These are phyloP conservation scores for Clamator glandarius DNA, from an alignment of 2,797 vertebrate species.

Conservation along the genomic window DNA sequence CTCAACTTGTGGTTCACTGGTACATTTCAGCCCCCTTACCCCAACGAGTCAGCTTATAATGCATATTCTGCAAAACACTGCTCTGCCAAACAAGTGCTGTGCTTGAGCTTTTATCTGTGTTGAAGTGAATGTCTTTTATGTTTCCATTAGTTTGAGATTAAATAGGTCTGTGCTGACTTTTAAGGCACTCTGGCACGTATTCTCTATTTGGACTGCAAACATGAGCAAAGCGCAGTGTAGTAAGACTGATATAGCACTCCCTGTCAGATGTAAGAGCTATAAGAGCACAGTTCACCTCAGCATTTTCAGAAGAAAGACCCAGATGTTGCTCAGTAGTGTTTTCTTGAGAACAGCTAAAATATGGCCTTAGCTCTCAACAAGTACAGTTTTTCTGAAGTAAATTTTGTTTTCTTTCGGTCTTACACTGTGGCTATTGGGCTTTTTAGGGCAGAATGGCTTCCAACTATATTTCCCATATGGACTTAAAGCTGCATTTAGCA, in stretches of 20 bases:
- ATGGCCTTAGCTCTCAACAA: background rate
- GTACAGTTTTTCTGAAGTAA: background rate
- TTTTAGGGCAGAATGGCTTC: background rate
- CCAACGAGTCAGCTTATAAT: background rate
- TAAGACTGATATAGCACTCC: background rate
- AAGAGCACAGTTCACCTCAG: background rate
- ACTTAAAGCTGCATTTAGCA: background rate
- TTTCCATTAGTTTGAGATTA: background rate
- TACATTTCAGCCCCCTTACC: background rate
- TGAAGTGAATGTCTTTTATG: background rate
- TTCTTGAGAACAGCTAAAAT: background rate
- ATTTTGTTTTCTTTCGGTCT: background rate
- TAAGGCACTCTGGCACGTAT: accelerated
- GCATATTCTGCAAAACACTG: background rate
- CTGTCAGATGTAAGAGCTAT: background rate
- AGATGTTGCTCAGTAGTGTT: background rate
- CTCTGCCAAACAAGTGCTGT: background rate
- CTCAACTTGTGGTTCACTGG: background rate
- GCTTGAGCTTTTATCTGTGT: background rate
- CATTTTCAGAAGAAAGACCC: background rate
- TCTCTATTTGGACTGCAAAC: conserved; percentile 37
- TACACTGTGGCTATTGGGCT: background rate
- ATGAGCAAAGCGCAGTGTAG: background rate
- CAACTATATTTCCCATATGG: background rate
- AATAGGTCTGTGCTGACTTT: background rate